A percentile compares a stretch with the other conserved stretches of the same genome.
phyloP scores from a whole-genome alignment of 2,113 vertebrate genomes.

The Rhinopomastus cyanomelas region DNA sequence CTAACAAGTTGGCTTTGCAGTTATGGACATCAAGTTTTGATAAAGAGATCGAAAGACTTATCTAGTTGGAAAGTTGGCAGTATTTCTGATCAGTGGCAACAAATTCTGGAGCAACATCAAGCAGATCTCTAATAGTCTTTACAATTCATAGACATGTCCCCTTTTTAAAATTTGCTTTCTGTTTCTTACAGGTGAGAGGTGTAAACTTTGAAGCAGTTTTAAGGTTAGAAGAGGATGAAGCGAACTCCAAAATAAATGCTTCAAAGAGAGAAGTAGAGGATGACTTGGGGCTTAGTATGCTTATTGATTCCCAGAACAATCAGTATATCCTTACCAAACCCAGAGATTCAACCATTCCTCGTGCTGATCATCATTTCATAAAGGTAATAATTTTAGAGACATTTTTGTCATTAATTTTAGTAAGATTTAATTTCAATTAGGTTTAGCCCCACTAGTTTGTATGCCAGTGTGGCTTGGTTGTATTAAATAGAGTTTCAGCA shows the following conservation, averaged over 20 bases:
- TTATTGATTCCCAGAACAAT: constrained; percentile 98
- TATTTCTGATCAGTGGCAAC: background rate
- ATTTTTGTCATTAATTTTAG: background rate
- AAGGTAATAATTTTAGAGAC: constrained; percentile 75
- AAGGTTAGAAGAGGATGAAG: constrained; percentile 91
- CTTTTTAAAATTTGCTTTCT: background rate
- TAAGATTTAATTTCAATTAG: background rate
- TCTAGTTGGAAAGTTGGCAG: background rate
- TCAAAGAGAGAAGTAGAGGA: constrained; percentile 85
- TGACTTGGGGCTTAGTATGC: constrained; percentile 93
- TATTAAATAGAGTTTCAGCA: background rate
- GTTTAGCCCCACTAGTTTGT: background rate
- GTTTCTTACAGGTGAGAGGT: constrained; percentile 83
- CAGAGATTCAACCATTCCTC: constrained; percentile 92
- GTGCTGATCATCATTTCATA: constrained; percentile 94
- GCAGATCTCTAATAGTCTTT: background rate
- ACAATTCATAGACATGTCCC: background rate
- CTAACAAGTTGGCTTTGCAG: background rate
- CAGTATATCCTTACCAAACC: constrained; percentile 97
- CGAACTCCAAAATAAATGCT: constrained; percentile 83
- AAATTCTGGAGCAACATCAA: background rate
- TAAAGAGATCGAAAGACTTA: background rate
- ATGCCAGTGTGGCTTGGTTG: background rate
- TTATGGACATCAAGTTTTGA: background rate
- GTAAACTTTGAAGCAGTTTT: constrained; percentile 97